phyloP scores from a whole-genome alignment of 1,140 invertebrate species.

The Diabrotica virgifera region DNA sequence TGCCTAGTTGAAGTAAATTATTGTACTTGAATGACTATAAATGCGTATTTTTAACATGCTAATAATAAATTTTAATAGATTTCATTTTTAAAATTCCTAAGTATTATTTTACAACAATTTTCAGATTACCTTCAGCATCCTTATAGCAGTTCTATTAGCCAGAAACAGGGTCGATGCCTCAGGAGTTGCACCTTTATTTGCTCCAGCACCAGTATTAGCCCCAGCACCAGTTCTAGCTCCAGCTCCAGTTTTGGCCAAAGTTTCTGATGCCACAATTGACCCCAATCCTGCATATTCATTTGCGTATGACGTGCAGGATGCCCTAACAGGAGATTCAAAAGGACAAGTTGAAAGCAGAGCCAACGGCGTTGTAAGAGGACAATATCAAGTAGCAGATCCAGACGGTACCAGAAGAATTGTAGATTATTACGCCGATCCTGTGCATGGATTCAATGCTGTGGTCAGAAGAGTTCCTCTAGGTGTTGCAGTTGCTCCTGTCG shows the following conservation, averaged over 20 bases:
- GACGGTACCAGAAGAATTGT: slow-evolving; percentile 58
- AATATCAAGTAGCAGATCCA: slow-evolving; percentile 62
- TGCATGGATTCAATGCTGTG: slow-evolving; percentile 55
- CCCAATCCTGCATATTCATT: slow-evolving; percentile 53
- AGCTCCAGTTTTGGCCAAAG: slow-evolving; percentile 47
- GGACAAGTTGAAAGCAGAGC: slow-evolving; percentile 51
- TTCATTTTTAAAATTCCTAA: too few relatives aligned
- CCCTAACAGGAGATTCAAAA: slow-evolving; percentile 56
- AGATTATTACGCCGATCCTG: slow-evolving; percentile 62
- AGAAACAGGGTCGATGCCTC: too few relatives aligned
- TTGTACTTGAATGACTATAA: too few relatives aligned
- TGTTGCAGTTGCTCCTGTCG: slow-evolving; percentile 48
- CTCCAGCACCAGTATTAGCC: slow-evolving; percentile 12
- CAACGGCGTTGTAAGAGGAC: slow-evolving; percentile 28
- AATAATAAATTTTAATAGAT: too few relatives aligned
- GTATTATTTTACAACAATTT: too few relatives aligned
- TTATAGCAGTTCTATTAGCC: too few relatives aligned
- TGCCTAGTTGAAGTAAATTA: too few relatives aligned
- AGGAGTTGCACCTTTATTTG: too few relatives aligned
- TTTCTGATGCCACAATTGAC: slow-evolving; percentile 48
- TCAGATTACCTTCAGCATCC: too few relatives aligned
- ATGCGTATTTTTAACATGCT: too few relatives aligned
- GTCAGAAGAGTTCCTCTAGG: slow-evolving; percentile 44
- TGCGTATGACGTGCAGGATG: slow-evolving; percentile 55
- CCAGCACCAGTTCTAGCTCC: slow-evolving; percentile 45